Evolutionary conservation across 2,113 vertebrate genomes (phyloP), one percentile per base, ranked within the genome.

Genomic region (Lepus americanus): DNA sequence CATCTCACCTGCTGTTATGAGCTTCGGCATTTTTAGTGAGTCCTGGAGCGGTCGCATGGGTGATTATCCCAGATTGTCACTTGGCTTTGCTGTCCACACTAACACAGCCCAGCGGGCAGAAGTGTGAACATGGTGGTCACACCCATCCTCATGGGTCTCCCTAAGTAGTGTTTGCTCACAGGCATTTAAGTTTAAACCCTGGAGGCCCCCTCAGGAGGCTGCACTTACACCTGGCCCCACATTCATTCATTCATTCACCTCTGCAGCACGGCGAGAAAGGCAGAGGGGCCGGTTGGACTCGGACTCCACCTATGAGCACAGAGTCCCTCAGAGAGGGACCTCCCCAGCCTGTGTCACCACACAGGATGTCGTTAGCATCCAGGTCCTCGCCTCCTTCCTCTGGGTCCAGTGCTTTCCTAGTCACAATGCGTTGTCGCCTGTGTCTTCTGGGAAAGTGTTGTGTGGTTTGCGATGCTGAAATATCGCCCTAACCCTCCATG

Each of bases 301-400:
- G 27, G 13, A 20, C 11, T 49, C 85, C 53, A 78, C 6, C 29
- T 51, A 5, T 11, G 55, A 80, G 33, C 22, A 72, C 9, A 69
- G 16, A 51, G 53, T 39, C 61, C 33, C 29, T 33, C 1, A 44
- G 27, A 22, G 49, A 23, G 36, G 20, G 27, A 31, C 19, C 33
- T 69, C 13, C 13, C 31, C 19, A 0, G 19, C 51, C 13, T 7
- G 13, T 0, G 1, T 72, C n/a, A 70, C 10, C 19, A 4, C 69
- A 44, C 17, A 16, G 29, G 25, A 1, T 33, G 8, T 22, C 22
- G 3, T 27, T 36, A 11, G 9, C 22, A 36, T 16, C 16, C 1
- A 53, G 16, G 17, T 6, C 4, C 7, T 55, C 31, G 6, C 39
- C 63, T 33, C 73, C 70, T 61, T 73, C 36, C 59, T 44, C 22